Conservation (phyloP, 2,113 vertebrate species). For the Brachionichthys hirsutus region DNA sequence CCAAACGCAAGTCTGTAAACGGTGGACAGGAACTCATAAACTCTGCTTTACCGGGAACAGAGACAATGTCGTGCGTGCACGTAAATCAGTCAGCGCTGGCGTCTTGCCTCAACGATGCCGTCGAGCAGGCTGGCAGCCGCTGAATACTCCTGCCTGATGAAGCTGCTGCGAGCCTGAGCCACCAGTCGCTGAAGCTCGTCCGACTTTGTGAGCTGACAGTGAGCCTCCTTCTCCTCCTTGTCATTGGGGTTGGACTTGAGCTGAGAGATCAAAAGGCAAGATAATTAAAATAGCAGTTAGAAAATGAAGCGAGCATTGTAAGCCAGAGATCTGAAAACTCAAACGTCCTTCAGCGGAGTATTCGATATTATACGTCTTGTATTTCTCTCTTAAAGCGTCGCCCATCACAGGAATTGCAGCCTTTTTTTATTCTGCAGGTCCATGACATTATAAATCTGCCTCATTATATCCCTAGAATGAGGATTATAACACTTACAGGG, state of each 20-base stretch:
- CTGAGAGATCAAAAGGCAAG: constrained; percentile 67
- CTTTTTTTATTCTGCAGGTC: constrained; percentile 28
- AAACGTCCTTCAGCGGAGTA: no score
- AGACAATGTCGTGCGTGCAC: not conserved
- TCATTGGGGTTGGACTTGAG: constrained; percentile 88
- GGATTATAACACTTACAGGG: constrained; percentile 43
- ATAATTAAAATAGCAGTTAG: not conserved
- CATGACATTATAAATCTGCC: constrained; percentile 45
- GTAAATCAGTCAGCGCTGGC: constrained; percentile 7
- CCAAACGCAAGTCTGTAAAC: constrained; percentile 91
- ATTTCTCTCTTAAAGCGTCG: constrained; percentile 14
- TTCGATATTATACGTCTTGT: constrained; percentile 3
- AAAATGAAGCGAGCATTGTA: not conserved
- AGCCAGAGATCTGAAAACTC: not conserved
- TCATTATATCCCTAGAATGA: no score
- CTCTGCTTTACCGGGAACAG: not conserved
- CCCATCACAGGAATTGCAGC: constrained; percentile 14
- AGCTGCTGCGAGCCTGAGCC: constrained; percentile 79
- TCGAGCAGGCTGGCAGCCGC: constrained; percentile 83
- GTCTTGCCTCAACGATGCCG: constrained; percentile 86
- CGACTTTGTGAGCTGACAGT: constrained; percentile 85
- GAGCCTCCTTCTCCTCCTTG: constrained; percentile 88
- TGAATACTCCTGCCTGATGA: constrained; percentile 77
- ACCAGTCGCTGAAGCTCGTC: constrained; percentile 89
- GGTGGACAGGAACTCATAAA: constrained; percentile 5